These are phyloP conservation scores for Drosophila jambulina DNA, from an alignment of 1,140 invertebrate species.

Conservation along the genomic window DNA sequence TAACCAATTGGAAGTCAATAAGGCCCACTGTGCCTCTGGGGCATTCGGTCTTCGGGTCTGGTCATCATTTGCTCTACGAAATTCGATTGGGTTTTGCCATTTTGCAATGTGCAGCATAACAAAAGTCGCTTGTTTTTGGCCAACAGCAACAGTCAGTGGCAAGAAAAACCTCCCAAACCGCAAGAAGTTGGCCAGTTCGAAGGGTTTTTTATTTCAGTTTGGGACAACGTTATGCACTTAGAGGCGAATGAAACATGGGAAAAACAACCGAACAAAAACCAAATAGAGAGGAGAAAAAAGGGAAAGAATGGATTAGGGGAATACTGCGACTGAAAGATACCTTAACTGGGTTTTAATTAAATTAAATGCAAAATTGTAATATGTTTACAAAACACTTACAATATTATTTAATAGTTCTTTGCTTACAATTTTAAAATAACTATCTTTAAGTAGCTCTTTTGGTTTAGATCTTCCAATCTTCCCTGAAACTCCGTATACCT, in stretches of 20 bases:
- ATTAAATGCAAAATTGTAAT: neutral
- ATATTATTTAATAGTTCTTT: neutral
- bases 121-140: slow-evolving; percentile 59
- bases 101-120: slow-evolving; percentile 51
- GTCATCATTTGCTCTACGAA: slow-evolving; percentile 8
- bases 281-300: slow-evolving; percentile 4
- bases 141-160: slow-evolving; percentile 29
- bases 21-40: slow-evolving; percentile 30
- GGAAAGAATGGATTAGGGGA: fast-evolving
- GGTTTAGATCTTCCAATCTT: too few relatives aligned
- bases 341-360: neutral
- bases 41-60: slow-evolving; percentile 2
- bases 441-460: too few relatives aligned
- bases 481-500: neutral
- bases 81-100: slow-evolving; percentile 38
- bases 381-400: neutral
- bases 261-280: slow-evolving; percentile 22
- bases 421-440: neutral
- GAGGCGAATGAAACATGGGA: slow-evolving; percentile 28
- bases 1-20: slow-evolving; percentile 8
- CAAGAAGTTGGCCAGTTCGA: slow-evolving; percentile 75
- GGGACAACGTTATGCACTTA: slow-evolving; percentile 78
- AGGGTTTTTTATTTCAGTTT: slow-evolving; percentile 60
- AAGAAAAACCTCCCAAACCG: slow-evolving; percentile 55
- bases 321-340: neutral